Evolutionary conservation across 2,113 vertebrate genomes (phyloP), one percentile per base, ranked within the genome.

Genomic region (Chunga burmeisteri): DNA sequence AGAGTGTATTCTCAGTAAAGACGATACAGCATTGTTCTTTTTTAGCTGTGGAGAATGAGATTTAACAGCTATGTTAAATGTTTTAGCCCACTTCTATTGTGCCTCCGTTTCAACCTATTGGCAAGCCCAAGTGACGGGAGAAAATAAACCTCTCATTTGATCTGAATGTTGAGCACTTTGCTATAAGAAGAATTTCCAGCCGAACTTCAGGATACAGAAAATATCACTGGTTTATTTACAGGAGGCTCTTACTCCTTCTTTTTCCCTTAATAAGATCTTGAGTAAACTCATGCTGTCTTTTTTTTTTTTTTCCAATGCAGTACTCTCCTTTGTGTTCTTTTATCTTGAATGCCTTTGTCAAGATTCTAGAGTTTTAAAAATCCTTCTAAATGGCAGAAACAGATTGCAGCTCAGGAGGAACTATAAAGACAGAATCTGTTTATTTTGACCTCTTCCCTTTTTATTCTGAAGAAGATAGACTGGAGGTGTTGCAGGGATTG

Each of bases 1-100:
- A 96, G 90, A 97, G 94, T 71, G 92, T 97, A 96, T 97, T 97
- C 95, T 97, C 86, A 58, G 95, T 96, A 97, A 98, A 97, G 97
- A 98, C 16, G 30, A 95, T 91, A 85, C 32, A 58, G 90, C 96
- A 98, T 98, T 98, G 98, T 98, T 97, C 98, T 97, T 98, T 98
- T 98, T 94, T 96, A 98, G 97, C 97, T 96, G 97, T 95, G 97
- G 96, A 98, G 98, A 98, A 98, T 97, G 98, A 97, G 98, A 97
- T 98, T 98, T 98, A 98, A 98, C 97, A 93, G 98, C 96, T 94
- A 96, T 96, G 98, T 97, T 98, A 98, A 98, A 97, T 97, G 96
- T 98, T 98, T 98, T 95, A 97, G 95, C 95, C 95, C 6, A 0
- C 95, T 96, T 94, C 95, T 97, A 95, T 98, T 98, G 96, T 98